Base-by-base conservation (phyloP, 2,888 invertebrate species). In the Drosophila quinaria region DNA sequence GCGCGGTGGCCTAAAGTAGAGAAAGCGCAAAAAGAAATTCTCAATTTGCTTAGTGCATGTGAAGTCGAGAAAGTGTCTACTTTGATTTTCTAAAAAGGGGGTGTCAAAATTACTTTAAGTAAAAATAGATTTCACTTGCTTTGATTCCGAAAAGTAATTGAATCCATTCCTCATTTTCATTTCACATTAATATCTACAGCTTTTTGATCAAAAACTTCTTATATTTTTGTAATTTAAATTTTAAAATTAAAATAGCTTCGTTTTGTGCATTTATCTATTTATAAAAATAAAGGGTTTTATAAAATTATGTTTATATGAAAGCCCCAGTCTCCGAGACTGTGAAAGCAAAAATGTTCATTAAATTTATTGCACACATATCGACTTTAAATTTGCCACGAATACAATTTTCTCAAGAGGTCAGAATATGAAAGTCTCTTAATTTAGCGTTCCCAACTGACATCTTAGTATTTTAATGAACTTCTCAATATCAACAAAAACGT, bases 21-120 rank as follows among this genome's bases (percentile, higher is more conserved):
- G 41, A n/a, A 5, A 56, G 22, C 2, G 2, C 47, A 22, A 31
- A 44, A 41, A 22, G n/a, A 44, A 71, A 59, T 39, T 33, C 15
- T 29, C 11, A 50, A 31, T 42, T 54, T 37, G 13, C 4, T 46
- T 25, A 54, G 52, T 17, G n/a, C n/a, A n/a, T n/a, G n/a, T n/a
- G n/a, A n/a, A n/a, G n/a, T n/a, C n/a, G n/a, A n/a, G n/a, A n/a
- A n/a, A n/a, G n/a, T n/a, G n/a, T n/a, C n/a, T n/a, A n/a, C n/a
- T n/a, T n/a, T n/a, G n/a, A n/a, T n/a, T n/a, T n/a, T n/a, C 11
- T 3, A n/a, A 33, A 49, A 64, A 46, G 29, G 29, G 64, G 52
- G 47, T 25, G 52, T 10, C 44, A 37, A 33, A 15, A 41, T 37
- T 51, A 50, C 15, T 8, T 41, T 19, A 33, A 67, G 22, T 42